phyloP scores from a whole-genome alignment of 64 coral and sea anemone species.

The Hydrozoanthus tunicans region DNA sequence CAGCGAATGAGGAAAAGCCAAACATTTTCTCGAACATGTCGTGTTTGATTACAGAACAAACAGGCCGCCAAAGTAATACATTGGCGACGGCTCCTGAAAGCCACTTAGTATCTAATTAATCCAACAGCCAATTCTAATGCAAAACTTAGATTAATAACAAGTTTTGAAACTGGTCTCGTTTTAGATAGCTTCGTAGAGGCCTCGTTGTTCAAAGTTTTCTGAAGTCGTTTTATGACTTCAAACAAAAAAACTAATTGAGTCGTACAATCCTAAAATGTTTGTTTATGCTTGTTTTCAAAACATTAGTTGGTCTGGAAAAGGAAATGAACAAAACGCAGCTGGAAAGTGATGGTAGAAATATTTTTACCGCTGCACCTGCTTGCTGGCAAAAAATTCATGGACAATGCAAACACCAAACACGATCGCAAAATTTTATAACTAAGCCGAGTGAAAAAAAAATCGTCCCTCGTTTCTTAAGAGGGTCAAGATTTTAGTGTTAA shows the following conservation, averaged over 20 bases:
- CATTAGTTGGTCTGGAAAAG: neutral
- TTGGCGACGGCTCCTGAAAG: neutral
- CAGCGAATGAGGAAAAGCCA: neutral
- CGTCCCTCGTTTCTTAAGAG: neutral
- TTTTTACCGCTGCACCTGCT: neutral
- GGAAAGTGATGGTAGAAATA: neutral
- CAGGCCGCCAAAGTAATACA: neutral
- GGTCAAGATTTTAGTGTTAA: neutral
- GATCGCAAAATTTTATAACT: neutral
- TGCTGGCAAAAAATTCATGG: neutral
- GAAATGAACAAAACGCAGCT: constrained; percentile 38
- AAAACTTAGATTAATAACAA: neutral
- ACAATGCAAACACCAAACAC: neutral
- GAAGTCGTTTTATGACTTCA: neutral
- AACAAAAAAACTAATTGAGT: neutral
- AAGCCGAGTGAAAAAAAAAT: neutral
- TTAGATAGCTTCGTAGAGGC: too few relatives aligned
- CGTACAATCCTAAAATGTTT: neutral
- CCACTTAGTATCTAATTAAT: constrained; percentile 32
- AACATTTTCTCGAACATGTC: neutral
- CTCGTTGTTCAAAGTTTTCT: neutral
- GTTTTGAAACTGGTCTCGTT: too few relatives aligned
- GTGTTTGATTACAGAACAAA: neutral
- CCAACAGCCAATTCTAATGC: neutral
- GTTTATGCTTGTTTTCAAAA: constrained; percentile 27